These are phyloP conservation scores for Montipora cactus DNA, from an alignment of 64 coral and sea anemone genomes.

Conservation along the genomic window DNA sequence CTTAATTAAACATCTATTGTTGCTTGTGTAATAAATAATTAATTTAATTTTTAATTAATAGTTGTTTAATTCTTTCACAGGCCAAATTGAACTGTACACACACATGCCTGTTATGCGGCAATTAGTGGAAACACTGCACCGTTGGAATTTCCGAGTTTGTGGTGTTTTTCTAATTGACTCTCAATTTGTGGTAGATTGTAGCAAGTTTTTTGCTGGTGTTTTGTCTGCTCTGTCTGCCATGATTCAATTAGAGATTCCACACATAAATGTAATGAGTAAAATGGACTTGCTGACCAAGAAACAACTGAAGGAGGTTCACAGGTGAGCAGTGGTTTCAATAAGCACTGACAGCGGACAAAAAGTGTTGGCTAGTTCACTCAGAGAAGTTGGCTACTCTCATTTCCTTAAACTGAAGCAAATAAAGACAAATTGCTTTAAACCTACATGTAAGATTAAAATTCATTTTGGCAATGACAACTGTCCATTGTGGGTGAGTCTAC, in stretches of 20 bases:
- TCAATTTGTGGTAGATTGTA: constrained; percentile 92
- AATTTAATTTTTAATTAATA: not conserved
- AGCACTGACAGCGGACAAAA: no score
- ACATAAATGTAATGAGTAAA: constrained; percentile 97
- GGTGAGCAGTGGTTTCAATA: constrained; percentile 28
- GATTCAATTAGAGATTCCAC: constrained; percentile 96
- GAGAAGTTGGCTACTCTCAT: no score
- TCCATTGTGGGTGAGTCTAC: no score
- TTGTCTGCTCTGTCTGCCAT: constrained; percentile 89
- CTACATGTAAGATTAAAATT: no score
- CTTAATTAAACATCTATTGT: not conserved
- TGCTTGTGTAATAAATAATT: not conserved
- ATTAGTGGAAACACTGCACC: constrained; percentile 89
- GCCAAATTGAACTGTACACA: constrained; percentile 96
- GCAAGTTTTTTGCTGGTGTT: constrained; percentile 98
- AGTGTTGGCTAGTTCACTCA: no score
- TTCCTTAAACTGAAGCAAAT: no score
- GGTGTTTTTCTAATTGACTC: constrained; percentile 95
- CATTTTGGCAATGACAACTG: no score
- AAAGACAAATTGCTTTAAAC: no score
- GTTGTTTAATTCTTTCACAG: constrained; percentile 33
- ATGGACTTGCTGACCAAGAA: constrained; percentile 96
- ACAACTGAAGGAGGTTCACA: constrained; percentile 80
- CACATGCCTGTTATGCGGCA: constrained; percentile 92
- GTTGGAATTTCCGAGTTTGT: constrained; percentile 97